phyloP scores from a whole-genome alignment of 2,888 invertebrate genomes.

The Agrilus cyanescens region DNA sequence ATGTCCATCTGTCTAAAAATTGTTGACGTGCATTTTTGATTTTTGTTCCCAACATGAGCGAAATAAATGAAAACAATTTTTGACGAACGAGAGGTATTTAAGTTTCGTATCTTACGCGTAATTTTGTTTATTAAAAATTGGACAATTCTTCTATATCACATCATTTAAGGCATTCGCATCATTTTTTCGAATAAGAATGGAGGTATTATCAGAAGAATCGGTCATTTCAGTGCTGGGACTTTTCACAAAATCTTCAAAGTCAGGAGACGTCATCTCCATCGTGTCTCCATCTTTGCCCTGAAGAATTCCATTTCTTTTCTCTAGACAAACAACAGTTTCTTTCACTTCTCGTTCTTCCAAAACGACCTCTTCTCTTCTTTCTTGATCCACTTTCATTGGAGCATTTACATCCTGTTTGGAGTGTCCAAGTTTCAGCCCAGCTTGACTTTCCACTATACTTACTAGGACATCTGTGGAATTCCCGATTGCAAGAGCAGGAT shows the following conservation, averaged over 20 bases:
- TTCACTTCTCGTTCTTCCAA: no score
- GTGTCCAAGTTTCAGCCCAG: slow-evolving; percentile 14
- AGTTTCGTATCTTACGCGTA: no score
- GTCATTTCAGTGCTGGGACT: slow-evolving; percentile 31
- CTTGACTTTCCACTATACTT: slow-evolving; percentile 31
- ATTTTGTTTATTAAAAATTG: no score
- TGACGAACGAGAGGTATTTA: no score
- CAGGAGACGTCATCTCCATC: slow-evolving; percentile 21
- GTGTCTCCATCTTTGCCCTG: slow-evolving; percentile 1
- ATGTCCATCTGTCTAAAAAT: no score
- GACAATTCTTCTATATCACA: slow-evolving; percentile 5
- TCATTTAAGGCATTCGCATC: slow-evolving; percentile 3
- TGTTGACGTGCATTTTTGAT: no score
- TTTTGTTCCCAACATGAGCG: no score
- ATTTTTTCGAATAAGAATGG: neutral
- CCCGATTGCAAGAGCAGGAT: slow-evolving; percentile 31
- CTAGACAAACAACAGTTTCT: no score
- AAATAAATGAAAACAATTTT: no score
- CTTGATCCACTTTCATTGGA: slow-evolving; percentile 15
- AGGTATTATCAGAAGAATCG: slow-evolving; percentile 16
- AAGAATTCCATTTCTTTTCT: no score
- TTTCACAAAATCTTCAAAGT: slow-evolving; percentile 23
- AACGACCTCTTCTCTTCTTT: slow-evolving; percentile 7
- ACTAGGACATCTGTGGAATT: slow-evolving; percentile 31
- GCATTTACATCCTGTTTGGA: slow-evolving; percentile 21